Conservation (phyloP, 1,140 invertebrate genomes). For the Brachionus rubens region DNA sequence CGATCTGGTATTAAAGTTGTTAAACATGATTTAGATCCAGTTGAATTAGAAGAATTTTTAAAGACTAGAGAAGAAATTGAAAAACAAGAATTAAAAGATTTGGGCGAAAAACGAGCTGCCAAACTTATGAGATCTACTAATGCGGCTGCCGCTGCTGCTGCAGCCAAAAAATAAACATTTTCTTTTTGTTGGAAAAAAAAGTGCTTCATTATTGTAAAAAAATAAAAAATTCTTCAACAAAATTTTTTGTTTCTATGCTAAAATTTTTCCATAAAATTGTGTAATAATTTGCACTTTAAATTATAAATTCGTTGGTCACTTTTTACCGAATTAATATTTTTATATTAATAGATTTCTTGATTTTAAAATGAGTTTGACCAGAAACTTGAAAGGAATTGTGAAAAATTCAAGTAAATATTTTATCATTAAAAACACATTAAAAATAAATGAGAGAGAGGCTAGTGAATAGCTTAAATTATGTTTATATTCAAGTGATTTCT, state of each 20-base stretch:
- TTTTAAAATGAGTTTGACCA: constrained; percentile 26
- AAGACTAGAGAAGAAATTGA: constrained; percentile 72
- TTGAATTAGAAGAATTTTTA: constrained; percentile 80
- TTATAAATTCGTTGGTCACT: no score
- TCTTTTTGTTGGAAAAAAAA: neutral
- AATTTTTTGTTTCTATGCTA: no score
- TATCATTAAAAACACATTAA: neutral
- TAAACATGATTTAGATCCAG: constrained; percentile 68
- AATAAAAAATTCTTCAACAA: neutral
- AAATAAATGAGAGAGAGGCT: no score
- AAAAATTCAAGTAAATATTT: neutral
- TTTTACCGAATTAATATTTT: no score
- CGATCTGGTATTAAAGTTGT: constrained; percentile 83
- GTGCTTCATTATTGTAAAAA: neutral
- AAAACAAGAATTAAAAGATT: constrained; percentile 71
- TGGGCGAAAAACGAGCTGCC: constrained; percentile 81
- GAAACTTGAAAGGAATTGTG: neutral
- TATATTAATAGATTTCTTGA: no score
- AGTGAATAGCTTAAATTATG: no score
- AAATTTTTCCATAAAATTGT: no score
- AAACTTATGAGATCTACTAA: constrained; percentile 76
- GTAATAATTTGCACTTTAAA: no score
- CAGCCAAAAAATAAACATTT: neutral
- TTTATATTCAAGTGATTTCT: no score
- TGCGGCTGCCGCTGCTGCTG: neutral